Evolutionary conservation across 1,140 invertebrate genomes (phyloP).

Genomic region (Rhagoletis zephyria): DNA sequence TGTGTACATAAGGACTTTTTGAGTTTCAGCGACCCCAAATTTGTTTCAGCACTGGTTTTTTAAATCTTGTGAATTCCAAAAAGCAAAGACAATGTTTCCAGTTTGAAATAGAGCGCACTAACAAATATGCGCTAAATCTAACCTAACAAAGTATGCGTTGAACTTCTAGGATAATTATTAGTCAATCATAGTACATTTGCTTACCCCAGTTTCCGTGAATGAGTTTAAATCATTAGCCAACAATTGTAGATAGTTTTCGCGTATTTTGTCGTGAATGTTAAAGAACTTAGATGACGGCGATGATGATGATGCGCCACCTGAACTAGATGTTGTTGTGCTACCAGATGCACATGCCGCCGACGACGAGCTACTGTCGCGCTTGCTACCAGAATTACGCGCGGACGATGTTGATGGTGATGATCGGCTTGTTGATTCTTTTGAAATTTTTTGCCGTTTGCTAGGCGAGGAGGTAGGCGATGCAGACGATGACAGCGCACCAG

Average conservation of each 20-base stretch:
- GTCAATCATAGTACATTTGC: conserved; percentile 40
- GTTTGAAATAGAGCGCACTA: too few species aligned
- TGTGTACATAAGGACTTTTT: too few species aligned
- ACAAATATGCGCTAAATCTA: too few species aligned
- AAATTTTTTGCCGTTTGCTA: conserved; percentile 67
- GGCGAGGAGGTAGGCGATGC: conserved; percentile 68
- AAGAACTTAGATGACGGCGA: conserved; percentile 70
- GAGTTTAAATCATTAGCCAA: conserved; percentile 68
- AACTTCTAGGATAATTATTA: too few species aligned
- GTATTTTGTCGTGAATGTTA: conserved; percentile 78
- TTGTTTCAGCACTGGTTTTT: too few species aligned
- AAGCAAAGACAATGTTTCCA: too few species aligned
- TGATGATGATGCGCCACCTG: conserved; percentile 50
- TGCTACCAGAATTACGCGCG: not conserved
- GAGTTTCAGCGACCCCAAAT: too few species aligned
- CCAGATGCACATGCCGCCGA: conserved; percentile 55
- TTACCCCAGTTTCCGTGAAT: conserved; percentile 70
- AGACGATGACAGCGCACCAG: conserved; percentile 7
- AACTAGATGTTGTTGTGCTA: conserved; percentile 57
- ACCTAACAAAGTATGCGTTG: too few species aligned
- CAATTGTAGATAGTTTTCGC: conserved; percentile 75
- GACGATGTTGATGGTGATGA: conserved; percentile 60
- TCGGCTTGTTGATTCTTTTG: conserved; percentile 62
- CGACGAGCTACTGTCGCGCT: not conserved
- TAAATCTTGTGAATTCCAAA: too few species aligned